Percentiles rank a stretch among this genome's conserved stretches.
Evolutionary conservation across 2,888 invertebrate genomes (phyloP).

Genomic region (Coleophora deauratella): DNA sequence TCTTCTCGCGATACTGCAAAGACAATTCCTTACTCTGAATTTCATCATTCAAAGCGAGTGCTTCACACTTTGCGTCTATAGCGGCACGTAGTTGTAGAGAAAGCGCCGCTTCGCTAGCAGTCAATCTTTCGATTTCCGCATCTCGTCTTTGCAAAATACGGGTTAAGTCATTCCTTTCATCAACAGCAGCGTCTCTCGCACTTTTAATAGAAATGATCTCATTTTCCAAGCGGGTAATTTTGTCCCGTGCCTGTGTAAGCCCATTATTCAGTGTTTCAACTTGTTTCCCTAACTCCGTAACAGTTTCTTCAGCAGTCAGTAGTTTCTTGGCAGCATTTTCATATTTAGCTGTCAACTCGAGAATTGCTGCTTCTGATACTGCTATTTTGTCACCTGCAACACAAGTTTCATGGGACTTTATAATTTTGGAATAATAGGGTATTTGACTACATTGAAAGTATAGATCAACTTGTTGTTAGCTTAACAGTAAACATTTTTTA

Average conservation of each 20-base stretch:
- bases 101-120: slow-evolving; percentile 78
- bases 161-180: slow-evolving; percentile 83
- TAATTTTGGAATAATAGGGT: too few species aligned
- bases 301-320: slow-evolving; percentile 75
- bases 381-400: slow-evolving; percentile 71
- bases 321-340: slow-evolving; percentile 77
- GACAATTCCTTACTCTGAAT: slow-evolving; percentile 85
- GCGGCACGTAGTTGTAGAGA: slow-evolving; percentile 84
- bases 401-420: neutral
- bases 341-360: slow-evolving; percentile 76
- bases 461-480: too few species aligned
- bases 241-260: slow-evolving; percentile 77
- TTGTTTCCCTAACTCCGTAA: slow-evolving; percentile 77
- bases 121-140: slow-evolving; percentile 81
- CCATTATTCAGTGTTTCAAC: slow-evolving; percentile 77
- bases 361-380: slow-evolving; percentile 66
- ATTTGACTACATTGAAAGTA: too few species aligned
- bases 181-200: slow-evolving; percentile 80
- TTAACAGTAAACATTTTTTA: too few species aligned
- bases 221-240: slow-evolving; percentile 76
- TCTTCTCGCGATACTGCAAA: slow-evolving; percentile 86
- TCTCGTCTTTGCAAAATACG: slow-evolving; percentile 82
- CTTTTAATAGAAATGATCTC: slow-evolving; percentile 79
- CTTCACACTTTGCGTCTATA: slow-evolving; percentile 88
- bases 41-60: slow-evolving; percentile 85